phyloP scores from a whole-genome alignment of 2,888 invertebrate species.

The Phytoseiulus persimilis region DNA sequence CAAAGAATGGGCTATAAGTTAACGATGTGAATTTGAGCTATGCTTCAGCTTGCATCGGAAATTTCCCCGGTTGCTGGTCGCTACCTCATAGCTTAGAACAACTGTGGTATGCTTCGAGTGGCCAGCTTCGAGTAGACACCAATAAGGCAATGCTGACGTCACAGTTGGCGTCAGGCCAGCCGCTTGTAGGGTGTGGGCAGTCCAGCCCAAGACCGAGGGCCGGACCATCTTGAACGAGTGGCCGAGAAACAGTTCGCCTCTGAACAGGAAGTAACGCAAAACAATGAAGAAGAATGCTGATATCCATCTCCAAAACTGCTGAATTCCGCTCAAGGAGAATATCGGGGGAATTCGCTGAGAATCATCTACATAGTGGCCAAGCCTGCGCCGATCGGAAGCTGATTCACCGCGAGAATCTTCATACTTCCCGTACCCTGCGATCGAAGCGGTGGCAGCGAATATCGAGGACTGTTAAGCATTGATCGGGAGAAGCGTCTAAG shows the following conservation, averaged over 20 bases:
- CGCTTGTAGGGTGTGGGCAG: constrained; percentile 5
- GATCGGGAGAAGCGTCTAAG: no score
- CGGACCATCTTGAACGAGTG: background rate
- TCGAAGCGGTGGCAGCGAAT: no score
- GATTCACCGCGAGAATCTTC: no score
- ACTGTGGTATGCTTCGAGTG: background rate
- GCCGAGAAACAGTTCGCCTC: background rate
- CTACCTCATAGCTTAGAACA: background rate
- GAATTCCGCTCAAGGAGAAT: background rate
- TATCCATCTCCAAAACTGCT: background rate
- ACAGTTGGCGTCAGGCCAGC: background rate
- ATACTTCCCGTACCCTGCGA: no score
- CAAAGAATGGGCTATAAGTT: background rate
- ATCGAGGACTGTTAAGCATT: no score
- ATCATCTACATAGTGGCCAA: no score
- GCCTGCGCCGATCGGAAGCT: no score
- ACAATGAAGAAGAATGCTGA: background rate
- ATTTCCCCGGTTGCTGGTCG: background rate
- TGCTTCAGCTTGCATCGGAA: background rate
- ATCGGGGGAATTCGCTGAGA: background rate
- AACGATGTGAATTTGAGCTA: background rate
- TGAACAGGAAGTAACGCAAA: background rate
- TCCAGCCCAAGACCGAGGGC: background rate
- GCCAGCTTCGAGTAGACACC: constrained; percentile 8
- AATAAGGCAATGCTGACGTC: constrained; percentile 39